Conservation (phyloP, 2,888 invertebrate species). For the Apocheima hispidaria region DNA sequence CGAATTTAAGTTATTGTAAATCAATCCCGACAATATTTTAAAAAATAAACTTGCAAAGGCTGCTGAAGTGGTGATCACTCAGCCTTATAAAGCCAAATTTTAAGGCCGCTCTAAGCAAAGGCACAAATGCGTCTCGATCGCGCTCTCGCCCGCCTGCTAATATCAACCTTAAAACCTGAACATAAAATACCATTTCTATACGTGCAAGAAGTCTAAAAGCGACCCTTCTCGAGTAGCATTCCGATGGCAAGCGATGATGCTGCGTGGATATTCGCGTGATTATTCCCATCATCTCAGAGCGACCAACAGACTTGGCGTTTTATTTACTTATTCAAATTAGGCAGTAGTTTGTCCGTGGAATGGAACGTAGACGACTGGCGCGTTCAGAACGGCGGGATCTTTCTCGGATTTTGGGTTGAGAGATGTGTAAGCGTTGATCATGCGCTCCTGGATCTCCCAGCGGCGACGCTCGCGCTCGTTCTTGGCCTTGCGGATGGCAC, state of each 20-base stretch:
- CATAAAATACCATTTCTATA: not conserved
- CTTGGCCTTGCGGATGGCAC: conserved; percentile 92
- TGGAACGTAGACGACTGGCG: conserved; percentile 81
- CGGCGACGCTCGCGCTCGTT: conserved; percentile 89
- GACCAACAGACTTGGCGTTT: not conserved
- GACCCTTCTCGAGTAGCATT: no score
- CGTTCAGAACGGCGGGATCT: conserved; percentile 44
- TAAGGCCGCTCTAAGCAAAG: not conserved
- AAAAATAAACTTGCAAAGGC: not conserved
- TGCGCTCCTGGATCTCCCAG: conserved; percentile 88
- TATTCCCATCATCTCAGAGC: not conserved
- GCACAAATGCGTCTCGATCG: not conserved
- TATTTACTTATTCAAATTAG: conserved; percentile 44
- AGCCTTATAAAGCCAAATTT: not conserved
- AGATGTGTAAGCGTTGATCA: conserved; percentile 82
- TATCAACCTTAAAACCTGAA: not conserved
- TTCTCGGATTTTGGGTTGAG: conserved; percentile 75
- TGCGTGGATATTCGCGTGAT: not conserved
- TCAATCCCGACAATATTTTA: no score
- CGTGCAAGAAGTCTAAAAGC: no score
- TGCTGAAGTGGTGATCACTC: no score
- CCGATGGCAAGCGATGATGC: not conserved
- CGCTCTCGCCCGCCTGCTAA: not conserved
- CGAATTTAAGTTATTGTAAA: no score
- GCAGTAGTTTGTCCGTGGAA: conserved; percentile 77